Base-by-base conservation (phyloP, 2,113 vertebrate genomes). In the Rhegmatorhina hoffmannsi region DNA sequence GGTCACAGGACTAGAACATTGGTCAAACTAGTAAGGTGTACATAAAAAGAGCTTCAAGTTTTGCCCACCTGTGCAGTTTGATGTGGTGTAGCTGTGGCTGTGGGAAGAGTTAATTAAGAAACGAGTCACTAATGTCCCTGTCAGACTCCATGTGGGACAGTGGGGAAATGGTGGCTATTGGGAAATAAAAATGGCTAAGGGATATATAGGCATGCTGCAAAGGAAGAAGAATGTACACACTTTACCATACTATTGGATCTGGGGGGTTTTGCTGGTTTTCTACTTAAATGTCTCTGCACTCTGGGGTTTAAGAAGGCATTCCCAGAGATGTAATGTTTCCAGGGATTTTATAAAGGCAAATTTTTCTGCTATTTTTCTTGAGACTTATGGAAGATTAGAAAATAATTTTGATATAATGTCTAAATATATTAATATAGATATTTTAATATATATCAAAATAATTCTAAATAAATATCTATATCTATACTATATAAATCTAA, bases 81-180 rank as follows among this genome's bases (percentile, higher is more conserved):
- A 81, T 46, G 52, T 53, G 59, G 21, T 44, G 19, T 66, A 20
- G 1, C 7, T 74, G 69, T 11, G 10, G 17, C 3, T 69, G 50
- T 28, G 31, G 43, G 28, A 84, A 69, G 78, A 85, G 24, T 75
- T 50, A 52, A 62, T 83, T 44, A 17, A 72, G 74, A 85, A 53
- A 0, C 0, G 1, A 44, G 29, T 63, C 44, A n/a, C 18, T 60
- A 9, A 36, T 74, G 36, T 66, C 26, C 21, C 11, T 56, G 19
- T 66, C 63, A 68, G 76, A 33, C 20, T 86, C 89, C 3, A 6
- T 18, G 18, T 58, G 64, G 36, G 66, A 10, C 50, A 53, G 13
- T 31, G 28, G 59, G 49, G 49, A 64, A 43, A 46, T 49, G 25
- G 31, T 18, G 23, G 28, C 53, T 0, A 1, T 15, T 53, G n/a